Evolutionary conservation across 2,888 invertebrate genomes (phyloP).

Genomic region (Diaprepes abbreviatus): DNA sequence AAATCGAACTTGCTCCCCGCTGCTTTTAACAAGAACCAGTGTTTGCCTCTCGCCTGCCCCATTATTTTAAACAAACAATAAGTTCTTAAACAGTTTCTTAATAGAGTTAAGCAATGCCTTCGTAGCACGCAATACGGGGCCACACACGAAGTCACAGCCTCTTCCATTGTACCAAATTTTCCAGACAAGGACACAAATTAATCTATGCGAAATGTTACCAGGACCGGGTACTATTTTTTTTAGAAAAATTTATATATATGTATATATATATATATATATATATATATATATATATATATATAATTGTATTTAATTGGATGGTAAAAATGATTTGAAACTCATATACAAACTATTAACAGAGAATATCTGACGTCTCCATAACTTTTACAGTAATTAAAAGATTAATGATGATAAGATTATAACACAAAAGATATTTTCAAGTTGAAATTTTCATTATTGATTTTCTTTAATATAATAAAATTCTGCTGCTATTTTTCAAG

Average conservation of each 20-base stretch:
- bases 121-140: conserved; percentile 46
- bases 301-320: no score
- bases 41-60: conserved; percentile 40
- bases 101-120: conserved; percentile 41
- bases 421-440: no score
- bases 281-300: no score
- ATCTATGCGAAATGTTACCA: conserved; percentile 38
- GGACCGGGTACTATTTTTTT: conserved; percentile 12
- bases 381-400: no score
- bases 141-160: conserved; percentile 53
- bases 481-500: no score
- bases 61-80: conserved; percentile 47
- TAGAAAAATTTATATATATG: neutral
- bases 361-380: no score
- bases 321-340: no score
- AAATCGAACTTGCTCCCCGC: conserved; percentile 33
- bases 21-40: conserved; percentile 38
- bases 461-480: no score
- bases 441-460: no score
- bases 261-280: no score
- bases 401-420: no score
- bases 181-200: conserved; percentile 47
- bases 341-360: no score
- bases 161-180: conserved; percentile 39
- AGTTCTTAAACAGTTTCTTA: conserved; percentile 44